Conservation (phyloP, 2,797 vertebrate species). For the Hephaestus fuliginosus region DNA sequence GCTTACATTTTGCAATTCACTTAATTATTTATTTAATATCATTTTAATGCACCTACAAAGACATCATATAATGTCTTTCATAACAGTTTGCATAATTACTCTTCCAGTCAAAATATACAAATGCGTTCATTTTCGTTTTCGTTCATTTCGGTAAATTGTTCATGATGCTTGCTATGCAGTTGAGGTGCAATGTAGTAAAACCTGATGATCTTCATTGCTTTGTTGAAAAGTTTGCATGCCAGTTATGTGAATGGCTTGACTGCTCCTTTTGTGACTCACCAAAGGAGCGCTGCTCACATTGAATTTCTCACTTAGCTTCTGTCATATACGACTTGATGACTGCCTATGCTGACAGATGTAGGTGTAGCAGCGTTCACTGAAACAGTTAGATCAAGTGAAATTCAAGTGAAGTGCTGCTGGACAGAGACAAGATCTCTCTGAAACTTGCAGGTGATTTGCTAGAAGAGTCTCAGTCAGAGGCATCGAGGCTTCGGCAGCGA, state of each 20-base stretch:
- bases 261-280: slow-evolving; percentile 56
- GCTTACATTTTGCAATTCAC: background rate
- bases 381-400: background rate
- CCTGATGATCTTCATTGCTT: slow-evolving; percentile 49
- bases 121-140: background rate
- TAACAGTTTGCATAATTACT: background rate
- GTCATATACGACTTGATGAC: slow-evolving; percentile 23
- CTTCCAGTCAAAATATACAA: slow-evolving; percentile 15
- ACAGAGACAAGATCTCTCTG: slow-evolving; percentile 36
- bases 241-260: slow-evolving; percentile 7
- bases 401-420: slow-evolving; percentile 4
- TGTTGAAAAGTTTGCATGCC: slow-evolving; percentile 26
- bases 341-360: background rate
- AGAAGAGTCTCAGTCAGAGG: slow-evolving; percentile 97
- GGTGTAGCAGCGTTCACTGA: background rate
- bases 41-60: background rate
- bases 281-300: slow-evolving; percentile 12
- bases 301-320: slow-evolving; percentile 3
- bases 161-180: background rate
- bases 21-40: slow-evolving; percentile 5
- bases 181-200: slow-evolving; percentile 57
- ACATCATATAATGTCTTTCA: background rate
- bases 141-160: too few relatives aligned
- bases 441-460: slow-evolving; percentile 90
- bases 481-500: slow-evolving; percentile 92